phyloP scores from a whole-genome alignment of 2,797 vertebrate genomes.

The Tympanoctomys barrerae region DNA sequence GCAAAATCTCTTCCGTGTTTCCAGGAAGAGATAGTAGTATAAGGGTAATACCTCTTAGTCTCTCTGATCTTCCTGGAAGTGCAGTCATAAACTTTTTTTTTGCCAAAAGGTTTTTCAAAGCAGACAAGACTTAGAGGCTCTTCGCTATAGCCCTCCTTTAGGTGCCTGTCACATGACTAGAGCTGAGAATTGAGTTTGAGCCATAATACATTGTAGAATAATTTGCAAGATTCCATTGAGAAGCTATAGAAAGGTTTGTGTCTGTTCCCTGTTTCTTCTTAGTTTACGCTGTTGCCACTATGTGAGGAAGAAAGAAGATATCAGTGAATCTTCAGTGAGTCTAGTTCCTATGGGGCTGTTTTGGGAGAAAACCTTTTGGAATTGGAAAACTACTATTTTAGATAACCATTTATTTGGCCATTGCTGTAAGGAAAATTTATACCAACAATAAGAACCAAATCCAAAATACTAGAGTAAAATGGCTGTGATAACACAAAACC shows the following conservation, averaged over 20 bases:
- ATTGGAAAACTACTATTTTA: conserved; percentile 29
- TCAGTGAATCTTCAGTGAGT: conserved; percentile 45
- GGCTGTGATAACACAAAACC: background rate
- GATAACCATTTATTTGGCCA: conserved; percentile 31
- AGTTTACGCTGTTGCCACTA: background rate
- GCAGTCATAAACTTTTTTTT: background rate
- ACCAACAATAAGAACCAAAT: background rate
- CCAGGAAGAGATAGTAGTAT: background rate
- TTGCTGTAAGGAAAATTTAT: conserved; percentile 37
- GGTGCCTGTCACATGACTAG: background rate
- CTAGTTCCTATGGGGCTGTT: background rate
- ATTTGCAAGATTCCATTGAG: background rate
- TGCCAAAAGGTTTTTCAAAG: conserved; percentile 5
- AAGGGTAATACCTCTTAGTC: background rate
- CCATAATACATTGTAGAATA: background rate
- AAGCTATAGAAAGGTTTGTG: background rate
- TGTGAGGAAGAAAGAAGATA: background rate
- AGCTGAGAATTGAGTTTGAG: conserved; percentile 28
- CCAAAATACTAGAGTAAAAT: background rate
- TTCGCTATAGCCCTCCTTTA: background rate
- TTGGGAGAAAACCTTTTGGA: background rate
- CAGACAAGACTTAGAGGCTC: background rate
- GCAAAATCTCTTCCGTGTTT: conserved; percentile 21
- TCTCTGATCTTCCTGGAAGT: background rate
- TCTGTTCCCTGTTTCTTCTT: conserved; percentile 28